A percentile compares a stretch with the other conserved stretches of the same genome.
These are phyloP conservation scores for Ophthalmolycus amberensis DNA, from an alignment of 2,113 vertebrate genomes.

Conservation along the genomic window DNA sequence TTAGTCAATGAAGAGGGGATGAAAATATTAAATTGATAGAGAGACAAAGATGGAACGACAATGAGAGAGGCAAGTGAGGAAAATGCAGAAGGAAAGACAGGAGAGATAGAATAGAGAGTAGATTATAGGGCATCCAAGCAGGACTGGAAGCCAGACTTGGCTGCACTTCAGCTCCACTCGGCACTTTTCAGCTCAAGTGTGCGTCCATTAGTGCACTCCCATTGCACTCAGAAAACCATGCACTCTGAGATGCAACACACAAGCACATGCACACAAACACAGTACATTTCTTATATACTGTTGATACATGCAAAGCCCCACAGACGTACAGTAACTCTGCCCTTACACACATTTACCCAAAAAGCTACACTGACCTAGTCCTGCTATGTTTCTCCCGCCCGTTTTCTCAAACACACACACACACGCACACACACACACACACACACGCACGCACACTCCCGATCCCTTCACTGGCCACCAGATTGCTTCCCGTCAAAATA, in stretches of 20 bases:
- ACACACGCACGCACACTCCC: not conserved
- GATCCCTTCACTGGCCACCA: slow-evolving; percentile 69
- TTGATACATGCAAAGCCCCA: slow-evolving; percentile 57
- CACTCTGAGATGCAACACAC: slow-evolving; percentile 64
- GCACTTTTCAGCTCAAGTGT: slow-evolving; percentile 83
- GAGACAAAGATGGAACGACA: slow-evolving; percentile 53
- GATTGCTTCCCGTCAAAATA: slow-evolving; percentile 83
- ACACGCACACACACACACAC: not conserved
- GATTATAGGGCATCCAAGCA: slow-evolving; percentile 78
- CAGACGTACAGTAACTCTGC: slow-evolving; percentile 51
- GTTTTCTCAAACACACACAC: not conserved
- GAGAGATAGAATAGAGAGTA: slow-evolving; percentile 69
- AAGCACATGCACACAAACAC: slow-evolving; percentile 25
- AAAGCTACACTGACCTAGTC: slow-evolving; percentile 64
- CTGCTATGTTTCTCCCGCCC: slow-evolving; percentile 2
- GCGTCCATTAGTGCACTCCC: slow-evolving; percentile 83
- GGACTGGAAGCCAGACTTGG: slow-evolving; percentile 80
- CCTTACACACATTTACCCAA: slow-evolving; percentile 46
- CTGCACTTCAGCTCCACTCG: slow-evolving; percentile 83
- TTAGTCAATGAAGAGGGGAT: slow-evolving; percentile 60
- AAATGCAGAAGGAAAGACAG: slow-evolving; percentile 55
- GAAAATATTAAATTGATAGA: slow-evolving; percentile 72
- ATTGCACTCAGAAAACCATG: slow-evolving; percentile 74
- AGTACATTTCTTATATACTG: slow-evolving; percentile 32
- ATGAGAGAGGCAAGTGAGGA: slow-evolving; percentile 48